phyloP scores from a whole-genome alignment of 2,113 vertebrate species.

The Dendropsophus ebraccatus region DNA sequence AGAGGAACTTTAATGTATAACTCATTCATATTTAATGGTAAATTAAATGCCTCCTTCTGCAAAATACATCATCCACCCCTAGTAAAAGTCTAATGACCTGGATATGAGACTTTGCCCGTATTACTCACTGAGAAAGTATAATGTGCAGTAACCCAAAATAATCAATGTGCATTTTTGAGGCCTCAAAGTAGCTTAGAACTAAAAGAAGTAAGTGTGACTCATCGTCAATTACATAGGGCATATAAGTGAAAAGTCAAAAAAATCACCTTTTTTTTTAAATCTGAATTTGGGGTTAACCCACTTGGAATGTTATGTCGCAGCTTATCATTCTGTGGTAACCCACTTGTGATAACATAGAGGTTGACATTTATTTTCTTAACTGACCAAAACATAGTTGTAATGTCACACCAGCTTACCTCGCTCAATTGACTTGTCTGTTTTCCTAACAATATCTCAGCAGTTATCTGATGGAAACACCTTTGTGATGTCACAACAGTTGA shows the following conservation, averaged over 20 bases:
- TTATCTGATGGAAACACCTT: no score
- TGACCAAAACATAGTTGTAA: no score
- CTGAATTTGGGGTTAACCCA: no score
- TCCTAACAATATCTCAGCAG: no score
- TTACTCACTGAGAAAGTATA: slow-evolving; percentile 7
- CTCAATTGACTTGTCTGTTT: no score
- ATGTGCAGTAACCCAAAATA: background rate
- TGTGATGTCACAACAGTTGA: no score
- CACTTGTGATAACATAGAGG: no score
- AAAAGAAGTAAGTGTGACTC: background rate
- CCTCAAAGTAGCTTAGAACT: background rate
- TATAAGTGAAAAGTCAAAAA: background rate
- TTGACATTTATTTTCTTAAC: no score
- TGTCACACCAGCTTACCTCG: no score
- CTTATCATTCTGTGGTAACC: no score
- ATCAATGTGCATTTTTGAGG: background rate
- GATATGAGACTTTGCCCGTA: background rate
- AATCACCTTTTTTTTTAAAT: no score
- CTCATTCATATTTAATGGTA: background rate
- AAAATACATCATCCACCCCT: background rate
- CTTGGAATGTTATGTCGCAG: no score
- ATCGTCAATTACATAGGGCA: background rate
- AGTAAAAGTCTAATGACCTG: background rate
- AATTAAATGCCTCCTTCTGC: background rate
- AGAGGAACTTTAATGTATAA: background rate